These are phyloP conservation scores for Andricus quercusramuli DNA, from an alignment of 2,888 invertebrate genomes.

Conservation along the genomic window DNA sequence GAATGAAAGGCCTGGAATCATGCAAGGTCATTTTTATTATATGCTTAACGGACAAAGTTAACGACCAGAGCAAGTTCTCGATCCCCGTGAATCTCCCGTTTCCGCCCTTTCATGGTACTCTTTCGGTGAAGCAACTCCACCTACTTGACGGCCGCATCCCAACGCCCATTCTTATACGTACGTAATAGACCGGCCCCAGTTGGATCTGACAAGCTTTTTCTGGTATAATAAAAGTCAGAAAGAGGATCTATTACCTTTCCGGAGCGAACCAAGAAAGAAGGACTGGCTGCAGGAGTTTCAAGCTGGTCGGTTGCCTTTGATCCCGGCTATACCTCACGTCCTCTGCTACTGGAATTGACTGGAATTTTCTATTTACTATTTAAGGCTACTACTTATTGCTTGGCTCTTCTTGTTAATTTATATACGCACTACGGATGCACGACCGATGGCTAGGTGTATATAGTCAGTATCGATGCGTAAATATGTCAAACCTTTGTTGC, in stretches of 20 bases:
- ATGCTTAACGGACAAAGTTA: slow-evolving; percentile 15
- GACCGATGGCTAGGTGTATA: not conserved
- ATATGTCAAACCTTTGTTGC: slow-evolving; percentile 45
- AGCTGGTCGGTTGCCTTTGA: slow-evolving; percentile 23
- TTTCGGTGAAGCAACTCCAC: slow-evolving; percentile 5
- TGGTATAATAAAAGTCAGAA: slow-evolving; percentile 67
- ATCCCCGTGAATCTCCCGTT: slow-evolving; percentile 7
- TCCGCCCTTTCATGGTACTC: slow-evolving; percentile 7
- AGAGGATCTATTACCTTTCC: slow-evolving; percentile 67
- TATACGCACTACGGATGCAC: slow-evolving; percentile 50
- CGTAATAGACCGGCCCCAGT: slow-evolving; percentile 10
- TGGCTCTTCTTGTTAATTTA: slow-evolving; percentile 68
- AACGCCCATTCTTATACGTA: slow-evolving; percentile 6
- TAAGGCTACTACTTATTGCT: slow-evolving; percentile 66
- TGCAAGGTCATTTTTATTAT: not conserved
- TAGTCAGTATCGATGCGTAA: slow-evolving; percentile 41
- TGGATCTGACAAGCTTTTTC: slow-evolving; percentile 31
- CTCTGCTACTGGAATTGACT: slow-evolving; percentile 64
- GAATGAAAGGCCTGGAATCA: not conserved
- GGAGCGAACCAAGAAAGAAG: slow-evolving; percentile 54
- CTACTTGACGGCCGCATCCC: slow-evolving; percentile 1
- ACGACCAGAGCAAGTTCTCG: not conserved
- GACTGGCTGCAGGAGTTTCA: slow-evolving; percentile 56
- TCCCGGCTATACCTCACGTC: slow-evolving; percentile 28
- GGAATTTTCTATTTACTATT: slow-evolving; percentile 67